Evolutionary conservation across 1,140 invertebrate genomes (phyloP), one percentile per base, ranked within the genome.

Genomic region (Scaptomyza pallida): DNA sequence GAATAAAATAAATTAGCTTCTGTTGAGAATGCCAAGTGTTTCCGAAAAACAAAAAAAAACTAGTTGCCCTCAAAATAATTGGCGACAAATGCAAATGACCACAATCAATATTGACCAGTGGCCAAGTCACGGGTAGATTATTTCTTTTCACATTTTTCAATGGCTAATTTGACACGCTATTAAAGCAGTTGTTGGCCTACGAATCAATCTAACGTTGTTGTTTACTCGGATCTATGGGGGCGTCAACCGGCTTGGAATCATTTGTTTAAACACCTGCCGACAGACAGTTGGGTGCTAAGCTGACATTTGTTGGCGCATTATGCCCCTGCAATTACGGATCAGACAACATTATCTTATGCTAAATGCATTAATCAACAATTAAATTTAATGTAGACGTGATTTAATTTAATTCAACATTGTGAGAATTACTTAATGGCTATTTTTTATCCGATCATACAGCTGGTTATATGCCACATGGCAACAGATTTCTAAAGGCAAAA

Each of bases 291-390:
- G 12, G 15, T 30, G 10, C 2, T n/a, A 50, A 30, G 23, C 10
- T 19, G 50, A 16, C 44, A 51, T 63, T 41, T 43, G 41, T 64
- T 51, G 60, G 15, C 43, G 35, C 33, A 55, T 69, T 69, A 63
- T 62, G 60, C 23, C 23, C 5, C 21, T 40, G 56, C 55, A 26
- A 68, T 60, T 43, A 17, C 17, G 45, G 45, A 44, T 51, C 63
- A 23, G 15, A 19, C 35, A 19, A 12, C 43, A 51, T 19, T 40
- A 33, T 21, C 51, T 73, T 69, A 35, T 47, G 71, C 21, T 55
- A 64, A 59, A 59, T 64, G 48, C 40, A 74, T 74, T 74, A 64
- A 74, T 71, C 67, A 74, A 57, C 41, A 48, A 71, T 71, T 71
- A 74, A 71, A 37, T 55, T 55, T 48, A 19, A 63, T 30, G 8